phyloP scores from a whole-genome alignment of 2,888 invertebrate species.

The Andrena fulva region DNA sequence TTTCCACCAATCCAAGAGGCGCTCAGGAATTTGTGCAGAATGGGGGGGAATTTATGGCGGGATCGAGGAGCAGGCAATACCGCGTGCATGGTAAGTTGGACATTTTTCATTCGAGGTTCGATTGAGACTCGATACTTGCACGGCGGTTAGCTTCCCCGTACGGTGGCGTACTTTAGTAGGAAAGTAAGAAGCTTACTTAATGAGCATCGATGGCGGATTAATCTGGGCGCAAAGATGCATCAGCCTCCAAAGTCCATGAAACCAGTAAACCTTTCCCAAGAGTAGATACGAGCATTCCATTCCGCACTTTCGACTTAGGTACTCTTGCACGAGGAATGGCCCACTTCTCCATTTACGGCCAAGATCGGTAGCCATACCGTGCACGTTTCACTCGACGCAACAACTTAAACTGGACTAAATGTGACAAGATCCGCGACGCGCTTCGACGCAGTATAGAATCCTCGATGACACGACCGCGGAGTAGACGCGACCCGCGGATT shows the following conservation, averaged over 20 bases:
- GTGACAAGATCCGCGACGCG: background rate
- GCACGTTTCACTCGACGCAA: background rate
- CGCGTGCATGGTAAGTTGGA: background rate
- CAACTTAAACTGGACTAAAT: background rate
- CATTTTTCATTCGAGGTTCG: too few species aligned
- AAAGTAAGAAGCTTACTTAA: too few species aligned
- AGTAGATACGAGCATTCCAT: background rate
- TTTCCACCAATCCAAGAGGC: constrained; percentile 8
- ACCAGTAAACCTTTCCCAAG: background rate
- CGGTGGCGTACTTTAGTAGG: too few species aligned
- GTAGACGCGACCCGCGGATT: background rate
- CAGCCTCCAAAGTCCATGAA: too few species aligned
- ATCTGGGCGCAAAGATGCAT: too few species aligned
- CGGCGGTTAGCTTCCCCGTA: too few species aligned
- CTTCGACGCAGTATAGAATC: background rate
- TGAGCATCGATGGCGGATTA: too few species aligned
- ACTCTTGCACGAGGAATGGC: background rate
- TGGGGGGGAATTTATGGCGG: background rate
- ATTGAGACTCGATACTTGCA: too few species aligned
- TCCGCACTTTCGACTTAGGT: background rate
- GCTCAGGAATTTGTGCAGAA: background rate
- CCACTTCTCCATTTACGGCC: background rate
- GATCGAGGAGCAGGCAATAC: background rate
- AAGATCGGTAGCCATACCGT: background rate
- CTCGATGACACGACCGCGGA: background rate